Evolutionary conservation across 2,888 invertebrate species (phyloP).

Genomic region (Drosophila mimica): DNA sequence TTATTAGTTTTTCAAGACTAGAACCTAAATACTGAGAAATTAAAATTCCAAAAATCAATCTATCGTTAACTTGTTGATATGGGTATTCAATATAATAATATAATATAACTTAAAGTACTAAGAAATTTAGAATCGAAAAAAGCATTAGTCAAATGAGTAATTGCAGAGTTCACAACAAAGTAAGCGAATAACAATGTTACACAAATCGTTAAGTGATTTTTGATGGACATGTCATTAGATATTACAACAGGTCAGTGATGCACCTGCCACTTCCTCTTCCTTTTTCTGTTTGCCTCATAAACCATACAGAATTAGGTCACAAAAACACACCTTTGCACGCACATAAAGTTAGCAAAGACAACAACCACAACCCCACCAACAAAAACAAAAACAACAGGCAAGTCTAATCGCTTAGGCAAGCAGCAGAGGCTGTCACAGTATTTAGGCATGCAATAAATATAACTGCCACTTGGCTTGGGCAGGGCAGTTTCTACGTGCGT

Average conservation of each 20-base stretch:
- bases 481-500: constrained; percentile 51
- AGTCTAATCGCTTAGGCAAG: constrained; percentile 18
- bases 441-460: constrained; percentile 48
- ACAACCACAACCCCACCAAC: background rate
- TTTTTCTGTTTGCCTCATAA: constrained; percentile 13
- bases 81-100: too few relatives aligned
- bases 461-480: constrained; percentile 44
- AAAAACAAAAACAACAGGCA: background rate
- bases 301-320: constrained; percentile 61
- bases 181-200: constrained; percentile 1
- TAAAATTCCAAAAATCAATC: too few relatives aligned
- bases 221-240: constrained; percentile 35
- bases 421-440: constrained; percentile 27
- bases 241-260: constrained; percentile 65
- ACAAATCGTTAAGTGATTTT: constrained; percentile 46
- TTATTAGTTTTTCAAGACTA: background rate
- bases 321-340: constrained; percentile 39
- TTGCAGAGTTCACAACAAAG: background rate
- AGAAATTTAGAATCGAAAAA: background rate
- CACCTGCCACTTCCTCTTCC: constrained; percentile 37
- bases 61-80: too few relatives aligned
- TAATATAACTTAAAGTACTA: too few relatives aligned
- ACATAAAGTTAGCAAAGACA: constrained; percentile 1
- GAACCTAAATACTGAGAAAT: background rate
- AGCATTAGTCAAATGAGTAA: background rate